These are phyloP conservation scores for Adrianichthys oophorus DNA, from an alignment of 2,797 vertebrate genomes.

Conservation along the genomic window DNA sequence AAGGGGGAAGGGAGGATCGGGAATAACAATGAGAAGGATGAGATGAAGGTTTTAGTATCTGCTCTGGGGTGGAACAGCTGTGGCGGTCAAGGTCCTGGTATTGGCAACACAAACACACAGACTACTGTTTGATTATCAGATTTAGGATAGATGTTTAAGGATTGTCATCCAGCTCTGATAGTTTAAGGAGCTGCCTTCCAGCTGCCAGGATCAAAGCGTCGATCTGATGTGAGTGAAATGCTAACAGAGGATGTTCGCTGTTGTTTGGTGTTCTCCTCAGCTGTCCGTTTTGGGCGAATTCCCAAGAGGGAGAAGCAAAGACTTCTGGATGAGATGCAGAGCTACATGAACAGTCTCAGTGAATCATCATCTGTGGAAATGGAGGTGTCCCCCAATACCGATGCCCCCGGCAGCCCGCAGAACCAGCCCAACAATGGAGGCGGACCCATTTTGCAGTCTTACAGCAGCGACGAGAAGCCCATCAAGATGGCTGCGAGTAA, in stretches of 20 bases:
- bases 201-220: neutral
- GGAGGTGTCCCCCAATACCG: slow-evolving; percentile 60
- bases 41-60: slow-evolving; percentile 34
- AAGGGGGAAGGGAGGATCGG: slow-evolving; percentile 41
- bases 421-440: slow-evolving; percentile 56
- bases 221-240: neutral
- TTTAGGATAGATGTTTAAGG: slow-evolving; percentile 10
- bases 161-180: slow-evolving; percentile 1
- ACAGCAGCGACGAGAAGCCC: slow-evolving; percentile 70
- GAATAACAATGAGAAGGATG: slow-evolving; percentile 39
- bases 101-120: slow-evolving; percentile 20
- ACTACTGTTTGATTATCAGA: slow-evolving; percentile 14
- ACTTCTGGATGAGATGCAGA: slow-evolving; percentile 85
- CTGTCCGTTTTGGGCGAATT: slow-evolving; percentile 84
- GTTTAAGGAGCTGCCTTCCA: slow-evolving; percentile 14
- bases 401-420: slow-evolving; percentile 67
- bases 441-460: slow-evolving; percentile 64
- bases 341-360: slow-evolving; percentile 83
- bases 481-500: slow-evolving; percentile 64
- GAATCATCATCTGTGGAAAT: slow-evolving; percentile 78
- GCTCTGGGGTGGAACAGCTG: slow-evolving; percentile 34
- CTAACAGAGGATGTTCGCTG: slow-evolving; percentile 36
- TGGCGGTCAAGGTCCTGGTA: slow-evolving; percentile 22
- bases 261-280: slow-evolving; percentile 51
- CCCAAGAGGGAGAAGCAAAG: slow-evolving; percentile 84